phyloP scores from a whole-genome alignment of 2,888 invertebrate genomes.

The Amorpha juglandis region DNA sequence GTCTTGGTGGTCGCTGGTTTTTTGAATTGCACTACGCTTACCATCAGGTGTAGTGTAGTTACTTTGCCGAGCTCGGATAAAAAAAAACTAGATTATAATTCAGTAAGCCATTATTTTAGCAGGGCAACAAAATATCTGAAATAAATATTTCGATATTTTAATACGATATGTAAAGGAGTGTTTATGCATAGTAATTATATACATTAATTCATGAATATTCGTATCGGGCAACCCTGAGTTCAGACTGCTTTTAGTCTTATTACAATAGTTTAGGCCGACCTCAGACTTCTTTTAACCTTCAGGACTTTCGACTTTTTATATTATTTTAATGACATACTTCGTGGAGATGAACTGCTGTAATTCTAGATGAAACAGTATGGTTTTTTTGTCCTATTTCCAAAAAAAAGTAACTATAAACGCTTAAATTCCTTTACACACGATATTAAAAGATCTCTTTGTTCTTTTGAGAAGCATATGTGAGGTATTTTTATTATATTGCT shows the following conservation, averaged over 20 bases:
- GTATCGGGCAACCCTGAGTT: neutral
- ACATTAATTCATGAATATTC: conserved; percentile 14
- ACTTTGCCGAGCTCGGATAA: no score
- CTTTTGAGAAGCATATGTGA: no score
- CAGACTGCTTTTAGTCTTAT: conserved; percentile 10
- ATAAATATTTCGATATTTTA: neutral
- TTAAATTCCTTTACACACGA: no score
- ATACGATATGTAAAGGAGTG: conserved; percentile 6
- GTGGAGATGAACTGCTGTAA: neutral
- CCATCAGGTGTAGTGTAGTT: no score
- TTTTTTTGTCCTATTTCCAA: neutral
- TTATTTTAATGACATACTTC: conserved; percentile 4
- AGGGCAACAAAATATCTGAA: neutral
- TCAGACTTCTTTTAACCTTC: conserved; percentile 3
- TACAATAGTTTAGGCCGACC: conserved; percentile 6
- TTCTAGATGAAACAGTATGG: neutral
- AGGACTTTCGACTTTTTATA: neutral
- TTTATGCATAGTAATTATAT: conserved; percentile 10
- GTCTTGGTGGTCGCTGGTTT: no score
- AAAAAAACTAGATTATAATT: neutral
- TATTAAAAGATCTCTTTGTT: no score
- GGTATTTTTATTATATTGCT: no score
- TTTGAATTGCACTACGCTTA: no score
- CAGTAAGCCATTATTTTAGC: no score
- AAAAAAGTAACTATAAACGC: no score